Conservation (phyloP, 2,888 invertebrate species). For the Tridacna crocea region DNA sequence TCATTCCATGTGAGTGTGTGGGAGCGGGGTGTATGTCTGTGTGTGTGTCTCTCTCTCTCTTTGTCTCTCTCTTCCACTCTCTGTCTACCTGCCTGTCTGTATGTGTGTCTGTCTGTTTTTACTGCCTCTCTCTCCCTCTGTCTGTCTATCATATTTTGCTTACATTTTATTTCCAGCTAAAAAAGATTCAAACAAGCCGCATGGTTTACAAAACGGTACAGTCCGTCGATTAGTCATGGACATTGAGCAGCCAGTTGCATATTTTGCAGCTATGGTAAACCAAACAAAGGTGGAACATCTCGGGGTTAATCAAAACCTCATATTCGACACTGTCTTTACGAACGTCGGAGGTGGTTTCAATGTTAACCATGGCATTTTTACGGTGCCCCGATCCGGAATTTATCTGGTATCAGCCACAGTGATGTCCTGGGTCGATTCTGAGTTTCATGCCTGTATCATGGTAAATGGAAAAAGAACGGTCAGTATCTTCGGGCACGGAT, state of each 20-base stretch:
- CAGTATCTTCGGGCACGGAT: conserved; percentile 6
- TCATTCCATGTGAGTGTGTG: not conserved
- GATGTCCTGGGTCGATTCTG: conserved; percentile 16
- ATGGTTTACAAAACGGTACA: not conserved
- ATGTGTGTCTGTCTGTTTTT: not conserved
- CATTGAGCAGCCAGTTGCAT: not conserved
- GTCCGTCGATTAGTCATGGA: conserved; percentile 6
- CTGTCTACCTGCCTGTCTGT: not conserved
- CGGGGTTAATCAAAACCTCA: conserved; percentile 15
- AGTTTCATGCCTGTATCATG: conserved; percentile 5
- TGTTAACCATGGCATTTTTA: conserved; percentile 11
- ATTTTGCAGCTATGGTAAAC: not conserved
- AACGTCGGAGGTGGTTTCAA: conserved; percentile 19
- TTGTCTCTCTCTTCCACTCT: not conserved
- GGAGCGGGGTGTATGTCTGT: not conserved
- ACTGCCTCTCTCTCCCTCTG: not conserved
- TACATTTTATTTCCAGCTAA: too few species aligned
- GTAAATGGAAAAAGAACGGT: conserved; percentile 15
- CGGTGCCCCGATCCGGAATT: conserved; percentile 11
- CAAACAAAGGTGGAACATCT: not conserved
- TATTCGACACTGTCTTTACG: conserved; percentile 3
- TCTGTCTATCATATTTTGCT: not conserved
- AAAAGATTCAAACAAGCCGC: not conserved
- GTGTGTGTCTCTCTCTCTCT: conserved; percentile 1
- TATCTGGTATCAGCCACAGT: conserved; percentile 19